Percentiles rank a stretch among this genome's conserved stretches.
These are phyloP conservation scores for Paracanthobrama guichenoti DNA, from an alignment of 2,113 vertebrate genomes.

Conservation along the genomic window DNA sequence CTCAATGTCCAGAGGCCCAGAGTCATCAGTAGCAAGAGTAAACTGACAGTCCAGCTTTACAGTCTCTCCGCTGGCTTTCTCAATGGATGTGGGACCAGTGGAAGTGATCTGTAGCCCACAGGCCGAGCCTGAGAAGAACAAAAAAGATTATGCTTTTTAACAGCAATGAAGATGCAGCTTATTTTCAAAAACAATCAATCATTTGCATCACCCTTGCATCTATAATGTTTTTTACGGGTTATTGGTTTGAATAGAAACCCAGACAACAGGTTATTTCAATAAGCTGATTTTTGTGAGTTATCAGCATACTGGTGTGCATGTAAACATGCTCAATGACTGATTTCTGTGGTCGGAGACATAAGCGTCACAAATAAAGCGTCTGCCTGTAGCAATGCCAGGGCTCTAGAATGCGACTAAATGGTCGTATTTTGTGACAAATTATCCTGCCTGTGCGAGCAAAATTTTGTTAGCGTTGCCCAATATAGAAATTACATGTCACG, in stretches of 20 bases:
- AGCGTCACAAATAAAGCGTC: not conserved
- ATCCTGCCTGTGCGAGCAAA: too few species aligned
- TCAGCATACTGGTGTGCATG: too few species aligned
- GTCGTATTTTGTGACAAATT: too few species aligned
- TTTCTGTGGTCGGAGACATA: not conserved
- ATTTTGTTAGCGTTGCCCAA: too few species aligned
- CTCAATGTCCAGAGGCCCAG: constrained; percentile 78
- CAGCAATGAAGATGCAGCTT: not conserved
- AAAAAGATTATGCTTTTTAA: not conserved
- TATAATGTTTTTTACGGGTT: not conserved
- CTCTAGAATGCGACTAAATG: too few species aligned
- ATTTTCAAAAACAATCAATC: not conserved
- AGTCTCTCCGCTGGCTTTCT: constrained; percentile 75
- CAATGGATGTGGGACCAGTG: constrained; percentile 57
- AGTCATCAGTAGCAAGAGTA: constrained; percentile 63
- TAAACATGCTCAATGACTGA: not conserved
- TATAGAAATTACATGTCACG: too few species aligned
- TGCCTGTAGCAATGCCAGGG: not conserved
- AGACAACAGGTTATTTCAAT: too few species aligned
- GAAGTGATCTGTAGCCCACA: constrained; percentile 70
- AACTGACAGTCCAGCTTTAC: constrained; percentile 77
- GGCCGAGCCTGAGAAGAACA: constrained; percentile 61
- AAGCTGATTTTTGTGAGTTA: too few species aligned
- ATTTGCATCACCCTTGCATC: not conserved
- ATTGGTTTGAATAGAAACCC: too few species aligned